Evolutionary conservation across 1,140 invertebrate genomes (phyloP).

Genomic region (Dinothrombium tinctorium): DNA sequence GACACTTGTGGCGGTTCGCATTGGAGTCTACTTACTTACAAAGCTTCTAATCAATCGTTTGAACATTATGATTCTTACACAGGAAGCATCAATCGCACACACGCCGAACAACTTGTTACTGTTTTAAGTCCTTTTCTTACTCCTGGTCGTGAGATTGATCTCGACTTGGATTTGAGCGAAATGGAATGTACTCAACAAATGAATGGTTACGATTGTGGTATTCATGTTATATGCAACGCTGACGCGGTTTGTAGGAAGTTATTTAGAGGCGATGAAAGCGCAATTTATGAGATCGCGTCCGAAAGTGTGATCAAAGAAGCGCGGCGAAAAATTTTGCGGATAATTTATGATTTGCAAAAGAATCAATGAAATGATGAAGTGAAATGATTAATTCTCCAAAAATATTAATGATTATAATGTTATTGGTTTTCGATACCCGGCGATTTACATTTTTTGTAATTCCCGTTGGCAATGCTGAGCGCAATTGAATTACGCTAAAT

Average conservation of each 20-base stretch:
- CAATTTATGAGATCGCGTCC: slow-evolving; percentile 11
- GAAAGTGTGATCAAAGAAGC: slow-evolving; percentile 7
- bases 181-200: slow-evolving; percentile 39
- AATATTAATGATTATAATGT: too few relatives aligned
- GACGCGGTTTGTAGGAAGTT: slow-evolving; percentile 24
- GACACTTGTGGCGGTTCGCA: slow-evolving; percentile 52
- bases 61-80: slow-evolving; percentile 52
- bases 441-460: too few relatives aligned
- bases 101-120: slow-evolving; percentile 25
- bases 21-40: slow-evolving; percentile 33
- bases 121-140: slow-evolving; percentile 30
- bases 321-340: slow-evolving; percentile 2
- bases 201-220: slow-evolving; percentile 56
- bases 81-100: slow-evolving; percentile 27
- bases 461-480: too few relatives aligned
- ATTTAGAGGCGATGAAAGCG: slow-evolving; percentile 7
- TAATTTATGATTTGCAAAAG: too few relatives aligned
- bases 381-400: too few relatives aligned
- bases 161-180: slow-evolving; percentile 22
- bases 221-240: slow-evolving; percentile 47
- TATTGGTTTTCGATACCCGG: too few relatives aligned
- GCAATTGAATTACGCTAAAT: too few relatives aligned
- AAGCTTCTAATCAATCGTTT: slow-evolving; percentile 22
- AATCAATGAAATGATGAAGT: too few relatives aligned
- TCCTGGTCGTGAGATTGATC: slow-evolving; percentile 10